A percentile compares a stretch with the other conserved stretches of the same genome.
These are phyloP conservation scores for Macrotis lagotis DNA, from an alignment of 2,113 vertebrate genomes.

Conservation along the genomic window DNA sequence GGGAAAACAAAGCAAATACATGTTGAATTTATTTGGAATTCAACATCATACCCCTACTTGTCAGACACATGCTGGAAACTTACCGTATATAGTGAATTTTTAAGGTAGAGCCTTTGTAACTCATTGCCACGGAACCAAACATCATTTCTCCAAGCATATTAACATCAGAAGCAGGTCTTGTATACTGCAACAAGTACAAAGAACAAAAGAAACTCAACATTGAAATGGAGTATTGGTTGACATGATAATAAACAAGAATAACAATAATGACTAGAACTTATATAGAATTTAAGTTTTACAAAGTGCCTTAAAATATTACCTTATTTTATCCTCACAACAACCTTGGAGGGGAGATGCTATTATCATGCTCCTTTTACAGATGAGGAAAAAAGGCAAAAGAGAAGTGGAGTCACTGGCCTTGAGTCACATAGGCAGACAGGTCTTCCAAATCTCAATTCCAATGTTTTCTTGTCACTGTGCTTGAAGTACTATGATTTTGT, in stretches of 20 bases:
- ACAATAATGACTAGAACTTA: background rate
- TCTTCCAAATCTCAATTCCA: background rate
- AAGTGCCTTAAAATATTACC: background rate
- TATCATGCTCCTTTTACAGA: background rate
- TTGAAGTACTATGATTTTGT: background rate
- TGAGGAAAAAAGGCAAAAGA: background rate
- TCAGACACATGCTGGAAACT: conserved; percentile 64
- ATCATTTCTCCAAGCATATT: conserved; percentile 94
- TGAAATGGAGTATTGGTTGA: background rate
- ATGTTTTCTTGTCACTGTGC: background rate
- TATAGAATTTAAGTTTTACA: background rate
- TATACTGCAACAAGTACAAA: conserved; percentile 81
- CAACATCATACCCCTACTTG: background rate
- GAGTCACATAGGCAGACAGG: background rate
- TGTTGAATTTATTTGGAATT: conserved; percentile 55
- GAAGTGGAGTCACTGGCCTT: background rate
- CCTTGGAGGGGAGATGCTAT: background rate
- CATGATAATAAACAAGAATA: background rate
- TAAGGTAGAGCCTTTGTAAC: conserved; percentile 90
- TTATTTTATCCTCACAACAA: background rate
- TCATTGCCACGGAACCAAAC: conserved; percentile 92
- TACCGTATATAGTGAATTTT: conserved; percentile 93
- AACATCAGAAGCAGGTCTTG: conserved; percentile 90
- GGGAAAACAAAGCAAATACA: conserved; percentile 58
- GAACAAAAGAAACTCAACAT: conserved; percentile 23